Conservation (phyloP, 2,888 invertebrate genomes). For the Rhopalosiphum nymphaeae region DNA sequence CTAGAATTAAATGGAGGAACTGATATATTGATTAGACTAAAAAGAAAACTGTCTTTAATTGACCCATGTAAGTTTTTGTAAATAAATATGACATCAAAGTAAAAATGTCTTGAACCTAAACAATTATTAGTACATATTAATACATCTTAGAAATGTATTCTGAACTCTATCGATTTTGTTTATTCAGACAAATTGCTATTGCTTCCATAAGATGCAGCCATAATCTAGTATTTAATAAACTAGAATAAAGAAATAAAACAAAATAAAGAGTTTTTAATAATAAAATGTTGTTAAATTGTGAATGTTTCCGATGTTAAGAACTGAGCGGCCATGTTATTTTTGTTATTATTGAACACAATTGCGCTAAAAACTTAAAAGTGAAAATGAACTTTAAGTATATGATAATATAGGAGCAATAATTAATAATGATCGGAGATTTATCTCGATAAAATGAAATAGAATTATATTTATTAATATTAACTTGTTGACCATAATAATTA, state of each 20-base stretch:
- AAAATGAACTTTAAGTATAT: neutral
- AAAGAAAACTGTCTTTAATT: too few species aligned
- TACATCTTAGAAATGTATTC: neutral
- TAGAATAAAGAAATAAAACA: too few species aligned
- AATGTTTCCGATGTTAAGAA: too few species aligned
- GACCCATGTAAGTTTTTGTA: too few species aligned
- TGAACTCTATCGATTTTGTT: neutral
- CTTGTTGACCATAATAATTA: neutral
- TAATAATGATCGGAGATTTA: neutral
- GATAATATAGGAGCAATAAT: neutral
- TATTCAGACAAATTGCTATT: neutral
- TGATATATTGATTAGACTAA: too few species aligned
- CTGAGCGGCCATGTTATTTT: neutral
- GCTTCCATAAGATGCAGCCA: too few species aligned
- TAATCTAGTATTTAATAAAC: too few species aligned
- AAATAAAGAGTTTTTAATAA: too few species aligned
- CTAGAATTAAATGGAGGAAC: neutral
- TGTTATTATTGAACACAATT: neutral
- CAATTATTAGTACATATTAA: neutral
- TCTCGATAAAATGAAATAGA: conserved; percentile 20
- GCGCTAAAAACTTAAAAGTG: neutral
- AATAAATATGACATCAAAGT: too few species aligned
- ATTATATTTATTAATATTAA: neutral
- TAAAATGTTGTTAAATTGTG: too few species aligned
- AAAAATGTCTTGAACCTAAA: too few species aligned